Conservation (phyloP, 2,888 invertebrate species). For the Mythimna impura region DNA sequence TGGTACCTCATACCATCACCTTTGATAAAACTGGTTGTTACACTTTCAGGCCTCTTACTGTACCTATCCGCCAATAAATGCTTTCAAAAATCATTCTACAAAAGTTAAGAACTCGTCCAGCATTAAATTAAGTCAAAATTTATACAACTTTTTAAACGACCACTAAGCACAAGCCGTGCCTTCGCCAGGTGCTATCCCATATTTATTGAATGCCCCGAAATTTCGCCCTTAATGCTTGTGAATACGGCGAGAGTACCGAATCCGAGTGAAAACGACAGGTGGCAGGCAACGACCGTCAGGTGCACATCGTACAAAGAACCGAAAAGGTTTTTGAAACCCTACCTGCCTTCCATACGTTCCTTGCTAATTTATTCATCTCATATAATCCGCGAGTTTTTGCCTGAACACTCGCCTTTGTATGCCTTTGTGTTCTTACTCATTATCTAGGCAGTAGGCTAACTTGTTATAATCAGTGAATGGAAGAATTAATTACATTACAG, state of each 20-base stretch:
- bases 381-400: slow-evolving; percentile 15
- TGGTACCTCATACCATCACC: neutral
- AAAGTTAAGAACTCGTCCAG: neutral
- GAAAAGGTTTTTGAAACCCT: slow-evolving; percentile 59
- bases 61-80: neutral
- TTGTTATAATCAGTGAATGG: slow-evolving; percentile 43
- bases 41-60: neutral
- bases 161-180: slow-evolving; percentile 11
- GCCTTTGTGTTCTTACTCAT: slow-evolving; percentile 38
- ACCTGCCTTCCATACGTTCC: slow-evolving; percentile 61
- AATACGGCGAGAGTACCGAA: slow-evolving; percentile 54
- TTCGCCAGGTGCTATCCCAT: slow-evolving; percentile 49
- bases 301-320: slow-evolving; percentile 66
- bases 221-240: slow-evolving; percentile 37
- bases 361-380: slow-evolving; percentile 23
- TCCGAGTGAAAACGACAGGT: slow-evolving; percentile 70
- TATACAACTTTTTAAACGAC: slow-evolving; percentile 22
- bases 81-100: neutral
- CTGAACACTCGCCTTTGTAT: neutral
- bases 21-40: neutral
- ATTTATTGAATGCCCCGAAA: slow-evolving; percentile 35
- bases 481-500: slow-evolving; percentile 32
- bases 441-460: slow-evolving; percentile 38
- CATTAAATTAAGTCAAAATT: slow-evolving; percentile 7
- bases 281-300: slow-evolving; percentile 71